A percentile compares a stretch with the other conserved stretches of the same genome.
Evolutionary conservation across 2,888 invertebrate species (phyloP).

Genomic region (Hofmannophila pseudospretella): DNA sequence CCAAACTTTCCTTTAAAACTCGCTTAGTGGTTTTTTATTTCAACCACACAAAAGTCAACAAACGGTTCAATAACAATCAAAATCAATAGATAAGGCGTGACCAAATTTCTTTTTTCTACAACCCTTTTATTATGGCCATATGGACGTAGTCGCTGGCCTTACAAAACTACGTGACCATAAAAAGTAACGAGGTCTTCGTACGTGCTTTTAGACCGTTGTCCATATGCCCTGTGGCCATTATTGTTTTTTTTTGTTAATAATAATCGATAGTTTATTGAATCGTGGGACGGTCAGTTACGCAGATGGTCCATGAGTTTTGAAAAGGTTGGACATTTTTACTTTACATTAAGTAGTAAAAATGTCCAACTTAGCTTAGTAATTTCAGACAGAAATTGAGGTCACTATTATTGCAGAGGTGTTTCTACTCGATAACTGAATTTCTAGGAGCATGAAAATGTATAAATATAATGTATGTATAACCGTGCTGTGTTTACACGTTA

Average conservation of each 20-base stretch:
- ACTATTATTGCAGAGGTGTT: too few species aligned
- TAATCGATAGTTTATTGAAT: conserved; percentile 42
- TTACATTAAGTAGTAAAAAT: too few species aligned
- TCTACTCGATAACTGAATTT: too few species aligned
- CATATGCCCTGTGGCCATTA: conserved; percentile 39
- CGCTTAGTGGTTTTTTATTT: not conserved
- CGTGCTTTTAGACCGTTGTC: conserved; percentile 34
- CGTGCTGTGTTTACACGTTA: too few species aligned
- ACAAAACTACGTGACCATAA: conserved; percentile 32
- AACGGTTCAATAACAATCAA: conserved; percentile 17
- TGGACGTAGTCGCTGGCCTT: conserved; percentile 46
- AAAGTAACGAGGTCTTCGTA: conserved; percentile 28
- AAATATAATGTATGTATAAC: too few species aligned
- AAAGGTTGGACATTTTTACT: too few species aligned
- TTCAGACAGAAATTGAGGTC: too few species aligned
- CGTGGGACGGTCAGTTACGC: conserved; percentile 40
- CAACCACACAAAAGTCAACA: conserved; percentile 12
- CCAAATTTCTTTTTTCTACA: conserved; percentile 26
- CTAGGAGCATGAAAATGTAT: too few species aligned
- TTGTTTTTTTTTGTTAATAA: conserved; percentile 36
- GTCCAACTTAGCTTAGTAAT: too few species aligned
- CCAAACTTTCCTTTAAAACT: not conserved
- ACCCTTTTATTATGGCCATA: conserved; percentile 41
- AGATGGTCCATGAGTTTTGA: conserved; percentile 24
- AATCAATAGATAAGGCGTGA: conserved; percentile 53